A percentile compares a stretch with the other conserved stretches of the same genome.
These are phyloP conservation scores for Eidolon dupreanum DNA, from an alignment of 2,797 vertebrate species.

Conservation along the genomic window DNA sequence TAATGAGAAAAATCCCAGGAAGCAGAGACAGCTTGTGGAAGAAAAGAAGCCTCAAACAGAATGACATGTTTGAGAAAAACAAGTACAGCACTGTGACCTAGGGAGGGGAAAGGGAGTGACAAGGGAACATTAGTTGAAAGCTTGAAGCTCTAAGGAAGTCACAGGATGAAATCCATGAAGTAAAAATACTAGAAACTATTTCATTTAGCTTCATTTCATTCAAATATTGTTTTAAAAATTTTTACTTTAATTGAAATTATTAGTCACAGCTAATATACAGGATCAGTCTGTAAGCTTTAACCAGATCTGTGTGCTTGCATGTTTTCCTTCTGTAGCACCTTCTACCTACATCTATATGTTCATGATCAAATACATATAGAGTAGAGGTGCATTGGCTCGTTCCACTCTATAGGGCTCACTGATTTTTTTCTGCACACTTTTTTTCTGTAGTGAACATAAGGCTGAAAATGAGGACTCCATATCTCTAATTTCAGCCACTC, in stretches of 20 bases:
- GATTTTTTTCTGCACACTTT: not conserved
- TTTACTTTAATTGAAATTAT: not conserved
- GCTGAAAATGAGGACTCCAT: not conserved
- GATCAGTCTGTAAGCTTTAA: not conserved
- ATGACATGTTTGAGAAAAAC: not conserved
- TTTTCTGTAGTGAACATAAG: not conserved
- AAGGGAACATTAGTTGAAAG: not conserved
- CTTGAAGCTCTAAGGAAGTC: not conserved
- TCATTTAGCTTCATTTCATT: not conserved
- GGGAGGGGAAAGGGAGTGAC: not conserved
- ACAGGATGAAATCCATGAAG: not conserved
- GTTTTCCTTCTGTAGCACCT: not conserved
- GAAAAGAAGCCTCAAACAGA: not conserved
- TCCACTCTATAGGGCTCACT: not conserved
- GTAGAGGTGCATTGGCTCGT: not conserved
- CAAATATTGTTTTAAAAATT: not conserved
- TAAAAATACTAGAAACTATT: not conserved
- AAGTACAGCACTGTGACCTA: not conserved
- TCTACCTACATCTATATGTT: not conserved
- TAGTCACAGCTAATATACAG: not conserved
- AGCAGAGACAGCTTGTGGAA: not conserved
- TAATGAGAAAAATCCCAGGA: not conserved
- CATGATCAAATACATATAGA: not conserved
- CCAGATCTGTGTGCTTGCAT: rapidly evolving
- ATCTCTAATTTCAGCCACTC: not conserved